Evolutionary conservation across 2,797 vertebrate species (phyloP), one percentile per base, ranked within the genome.

Genomic region (Odontamblyopus rebecca): DNA sequence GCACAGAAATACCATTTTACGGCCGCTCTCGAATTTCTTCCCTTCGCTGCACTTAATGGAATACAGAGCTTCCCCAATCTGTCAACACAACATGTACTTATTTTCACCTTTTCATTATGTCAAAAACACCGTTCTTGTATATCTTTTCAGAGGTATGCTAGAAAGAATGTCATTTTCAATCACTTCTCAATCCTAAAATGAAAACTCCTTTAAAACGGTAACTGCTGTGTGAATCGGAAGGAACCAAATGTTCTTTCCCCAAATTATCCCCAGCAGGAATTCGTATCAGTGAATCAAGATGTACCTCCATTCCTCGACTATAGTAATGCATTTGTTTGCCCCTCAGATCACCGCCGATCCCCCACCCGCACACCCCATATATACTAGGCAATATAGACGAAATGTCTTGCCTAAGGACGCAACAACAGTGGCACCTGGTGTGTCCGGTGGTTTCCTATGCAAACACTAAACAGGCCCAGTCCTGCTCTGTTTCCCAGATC

Each of bases 251-350:
- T 82, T 79, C 81, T 68, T 77, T 13, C 71, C 77, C 61, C 67
- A 87, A 89, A 86, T 86, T 84, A 89, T 87, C 85, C 81, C 78
- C 87, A 79, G 71, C 76, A 79, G 81, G 79, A 80, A 48, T 70
- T 70, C 76, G 86, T 84, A 86, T 89, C 85, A 84, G 82, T 83
- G 78, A 75, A 78, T 80, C 83, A 77, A 67, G 68, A 82, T 75
- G 73, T 80, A 80, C 35, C 35, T 35, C 35, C 4, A 7, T 35
- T 35, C 5, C 35, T 35, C 30, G 4, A 32, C 3, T 32, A 32
- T 4, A 32, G 5, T 32, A 32, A 32, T 32, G 5, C 30, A 32
- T 5, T 32, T 32, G 30, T 32, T 32, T 32, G 30, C 30, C 30
- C 30, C 5, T 32, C 30, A 4, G 30, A 32, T 32, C 30, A 32